Base-by-base conservation (phyloP, 2,113 vertebrate genomes). In the Lamprologus ornatipinnis region DNA sequence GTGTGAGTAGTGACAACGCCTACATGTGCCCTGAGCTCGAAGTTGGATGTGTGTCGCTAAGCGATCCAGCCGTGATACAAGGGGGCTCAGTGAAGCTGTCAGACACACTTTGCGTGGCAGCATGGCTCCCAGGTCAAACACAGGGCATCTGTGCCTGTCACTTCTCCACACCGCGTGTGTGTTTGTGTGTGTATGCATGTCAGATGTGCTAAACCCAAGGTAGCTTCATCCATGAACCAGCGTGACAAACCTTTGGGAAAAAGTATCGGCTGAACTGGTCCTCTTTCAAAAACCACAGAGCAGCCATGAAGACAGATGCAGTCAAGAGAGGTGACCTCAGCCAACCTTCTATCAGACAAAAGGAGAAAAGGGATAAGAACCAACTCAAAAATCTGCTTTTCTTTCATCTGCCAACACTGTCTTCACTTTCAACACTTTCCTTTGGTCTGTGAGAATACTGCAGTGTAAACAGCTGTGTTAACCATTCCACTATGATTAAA, bases 311-410 rank as follows among this genome's bases (percentile, higher is more conserved):
- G 91, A 94, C 94, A 89, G 93, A 91, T 57, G 85, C 83, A 86
- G 87, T 87, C 93, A 84, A 53, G 92, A 92, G 93, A 92, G 84
- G 54, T 73, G 92, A 94, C 94, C 95, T 95, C 73, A 85, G 85
- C 82, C 82, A 93, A 95, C 95, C 88, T 93, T 70, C 45, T 26
- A 63, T 13, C 53, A 75, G 60, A 55, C 33, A 87, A 89, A 88
- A 89, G 45, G 35, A 80, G 81, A 79, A 73, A 81, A 58, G 82
- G 21, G 40, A 55, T 53, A 45, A 89, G 85, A n/a, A 84, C 21
- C 51, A 35, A 80, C 9, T 65, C 5, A 26, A 49, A 23, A 45
- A 63, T 65, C 65, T 23, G 28, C 14, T 49, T 86, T 58, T 49
- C 53, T 10, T n/a, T 26, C 6, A 42, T 49, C 12, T 57, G 51